These are phyloP conservation scores for Pocillopora grandis DNA, from an alignment of 92 coral and sea anemone genomes.

Conservation along the genomic window DNA sequence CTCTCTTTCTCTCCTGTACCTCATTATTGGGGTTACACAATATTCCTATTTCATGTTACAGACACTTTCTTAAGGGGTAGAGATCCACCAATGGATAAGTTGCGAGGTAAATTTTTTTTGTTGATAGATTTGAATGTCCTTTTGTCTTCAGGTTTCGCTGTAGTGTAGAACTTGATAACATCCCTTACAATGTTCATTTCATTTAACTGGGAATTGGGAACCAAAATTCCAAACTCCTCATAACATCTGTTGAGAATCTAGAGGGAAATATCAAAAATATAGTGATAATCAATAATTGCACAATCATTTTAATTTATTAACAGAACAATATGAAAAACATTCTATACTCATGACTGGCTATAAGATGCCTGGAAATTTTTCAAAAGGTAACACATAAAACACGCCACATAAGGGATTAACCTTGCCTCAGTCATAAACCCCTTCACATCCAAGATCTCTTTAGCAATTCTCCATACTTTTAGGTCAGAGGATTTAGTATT, in stretches of 20 bases:
- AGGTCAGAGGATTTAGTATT: too few species aligned
- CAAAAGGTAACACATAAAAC: too few species aligned
- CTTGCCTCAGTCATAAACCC: too few species aligned
- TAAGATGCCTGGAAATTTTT: too few species aligned
- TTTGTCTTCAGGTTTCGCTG: conserved; percentile 46
- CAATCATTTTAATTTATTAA: too few species aligned
- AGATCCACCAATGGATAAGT: conserved; percentile 75
- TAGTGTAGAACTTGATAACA: conserved; percentile 54
- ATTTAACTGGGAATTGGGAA: conserved; percentile 56
- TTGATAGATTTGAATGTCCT: conserved; percentile 80
- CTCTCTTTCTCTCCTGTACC: too few species aligned
- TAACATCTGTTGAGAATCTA: conserved; percentile 65
- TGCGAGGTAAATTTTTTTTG: conserved; percentile 68
- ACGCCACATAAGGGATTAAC: too few species aligned
- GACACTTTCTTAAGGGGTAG: conserved; percentile 63
- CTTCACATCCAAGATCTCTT: too few species aligned
- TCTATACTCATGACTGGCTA: too few species aligned
- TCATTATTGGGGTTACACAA: too few species aligned
- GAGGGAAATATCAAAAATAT: neutral
- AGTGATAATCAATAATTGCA: neutral
- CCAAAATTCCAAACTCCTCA: conserved; percentile 63
- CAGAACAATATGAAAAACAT: too few species aligned
- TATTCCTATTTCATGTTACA: neutral
- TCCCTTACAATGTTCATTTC: conserved; percentile 43
- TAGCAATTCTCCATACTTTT: too few species aligned